A percentile compares a stretch with the other conserved stretches of the same genome.
Evolutionary conservation across 2,888 invertebrate species (phyloP).

Genomic region (Tipula unca): DNA sequence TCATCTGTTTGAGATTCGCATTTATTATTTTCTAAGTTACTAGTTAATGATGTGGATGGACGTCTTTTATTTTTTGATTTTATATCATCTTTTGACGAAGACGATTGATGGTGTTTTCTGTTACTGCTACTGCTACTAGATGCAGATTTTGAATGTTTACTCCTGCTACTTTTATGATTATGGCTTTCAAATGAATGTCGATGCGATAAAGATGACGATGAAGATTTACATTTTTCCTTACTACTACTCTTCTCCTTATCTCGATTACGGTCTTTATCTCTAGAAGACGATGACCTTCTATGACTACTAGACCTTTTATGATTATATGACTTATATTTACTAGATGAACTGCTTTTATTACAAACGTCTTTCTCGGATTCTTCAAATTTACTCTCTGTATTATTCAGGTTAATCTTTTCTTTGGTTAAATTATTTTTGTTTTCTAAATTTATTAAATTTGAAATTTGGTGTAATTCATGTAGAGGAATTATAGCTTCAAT

Average conservation of each 20-base stretch:
- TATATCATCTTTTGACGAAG: background rate
- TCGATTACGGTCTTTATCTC: background rate
- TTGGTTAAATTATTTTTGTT: background rate
- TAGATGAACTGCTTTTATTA: background rate
- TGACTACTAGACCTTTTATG: background rate
- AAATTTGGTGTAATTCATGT: background rate
- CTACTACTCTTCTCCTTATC: background rate
- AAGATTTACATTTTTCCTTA: constrained; percentile 17
- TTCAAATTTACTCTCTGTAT: background rate
- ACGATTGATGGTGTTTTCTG: background rate
- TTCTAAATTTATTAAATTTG: background rate
- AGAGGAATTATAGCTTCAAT: background rate
- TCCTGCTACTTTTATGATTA: background rate
- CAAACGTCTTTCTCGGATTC: background rate
- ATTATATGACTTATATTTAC: background rate
- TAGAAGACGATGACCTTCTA: background rate
- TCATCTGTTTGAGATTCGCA: constrained; percentile 28
- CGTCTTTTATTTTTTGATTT: background rate
- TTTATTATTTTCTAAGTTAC: background rate
- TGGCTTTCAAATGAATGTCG: background rate
- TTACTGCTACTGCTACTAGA: background rate
- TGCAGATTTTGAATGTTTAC: constrained; percentile 18
- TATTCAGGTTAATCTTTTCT: background rate
- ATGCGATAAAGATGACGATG: constrained; percentile 23
- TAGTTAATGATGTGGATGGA: constrained; percentile 23